Base-by-base conservation (phyloP, 1,140 invertebrate genomes). In the Bombyx mandarina region DNA sequence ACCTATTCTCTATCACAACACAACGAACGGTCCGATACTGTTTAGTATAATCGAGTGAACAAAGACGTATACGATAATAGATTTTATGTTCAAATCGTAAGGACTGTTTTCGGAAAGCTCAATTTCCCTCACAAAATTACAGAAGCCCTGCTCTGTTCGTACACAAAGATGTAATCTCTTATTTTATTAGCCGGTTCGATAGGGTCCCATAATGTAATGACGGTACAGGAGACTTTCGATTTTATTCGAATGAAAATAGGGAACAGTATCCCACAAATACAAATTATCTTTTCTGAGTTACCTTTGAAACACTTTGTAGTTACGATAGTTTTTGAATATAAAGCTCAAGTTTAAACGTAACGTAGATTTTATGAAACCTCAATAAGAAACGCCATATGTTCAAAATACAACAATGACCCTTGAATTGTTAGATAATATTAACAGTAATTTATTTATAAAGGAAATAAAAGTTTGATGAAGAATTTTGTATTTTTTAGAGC, bases 81-180 rank as follows among this genome's bases (percentile, higher is more conserved):
- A 35, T 35, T 35, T 2, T 35, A 35, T 35, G 26, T 35, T 35
- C 26, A 5, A 50, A 6, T 18, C 7, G 12, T 22, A 18, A 50
- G 8, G 7, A 50, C n/a, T 18, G 7, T 50, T 53, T 43, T 42
- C 43, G 18, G 43, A 54, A 65, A 18, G 8, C 48, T 50, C 1
- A 49, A 22, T 52, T 46, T 68, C 75, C 72, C 77, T 72, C 71
- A 72, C 78, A 79, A 79, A 81, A 83, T 80, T 79, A 79, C 67
- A 75, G 68, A 60, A 79, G 73, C 73, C 73, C 77, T 81, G 80
- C 77, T 82, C 26, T 80, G 77, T 73, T 83, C 26, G 26, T 77
- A 80, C 75, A 73, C 72, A 74, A 81, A 83, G 79, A 83, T 83
- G 77, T 84, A 80, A 82, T 84, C 80, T 83, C 73, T 79, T 82